phyloP scores from a whole-genome alignment of 1,140 invertebrate species.

The Drosophila ananassae region DNA sequence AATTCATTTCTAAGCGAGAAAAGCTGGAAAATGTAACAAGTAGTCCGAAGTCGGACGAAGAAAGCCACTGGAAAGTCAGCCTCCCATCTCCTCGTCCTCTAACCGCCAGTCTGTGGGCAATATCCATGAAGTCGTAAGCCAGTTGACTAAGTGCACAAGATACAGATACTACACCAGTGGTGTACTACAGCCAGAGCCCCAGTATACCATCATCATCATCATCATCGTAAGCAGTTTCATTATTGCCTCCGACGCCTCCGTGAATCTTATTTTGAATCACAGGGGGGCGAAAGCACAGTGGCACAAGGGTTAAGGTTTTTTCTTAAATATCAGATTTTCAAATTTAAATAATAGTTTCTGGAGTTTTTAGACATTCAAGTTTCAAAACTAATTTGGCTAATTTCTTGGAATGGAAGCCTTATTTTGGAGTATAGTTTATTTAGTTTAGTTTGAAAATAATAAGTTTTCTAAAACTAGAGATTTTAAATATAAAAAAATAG shows the following conservation, averaged over 20 bases:
- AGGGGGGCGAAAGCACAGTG: slow-evolving; percentile 50
- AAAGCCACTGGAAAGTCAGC: slow-evolving; percentile 52
- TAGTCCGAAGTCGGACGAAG: slow-evolving; percentile 60
- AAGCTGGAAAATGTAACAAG: slow-evolving; percentile 75
- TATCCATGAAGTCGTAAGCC: slow-evolving; percentile 71
- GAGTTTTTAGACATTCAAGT: too few species aligned
- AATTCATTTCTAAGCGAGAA: slow-evolving; percentile 76
- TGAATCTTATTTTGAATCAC: slow-evolving; percentile 12
- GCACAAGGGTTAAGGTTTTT: background rate
- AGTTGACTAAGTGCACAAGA: slow-evolving; percentile 60
- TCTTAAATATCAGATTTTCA: too few species aligned
- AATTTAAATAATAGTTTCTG: background rate
- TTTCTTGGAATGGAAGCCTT: too few species aligned
- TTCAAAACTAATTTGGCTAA: too few species aligned
- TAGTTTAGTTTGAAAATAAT: too few species aligned
- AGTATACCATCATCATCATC: slow-evolving; percentile 25
- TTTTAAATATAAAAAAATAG: too few species aligned
- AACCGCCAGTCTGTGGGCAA: slow-evolving; percentile 43
- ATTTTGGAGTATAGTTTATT: too few species aligned
- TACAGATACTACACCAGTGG: slow-evolving; percentile 28
- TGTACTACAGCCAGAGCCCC: slow-evolving; percentile 9
- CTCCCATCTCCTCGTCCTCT: background rate
- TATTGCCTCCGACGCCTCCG: slow-evolving; percentile 31
- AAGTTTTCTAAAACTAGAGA: too few species aligned
- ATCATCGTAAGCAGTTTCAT: background rate